Evolutionary conservation across 2,888 invertebrate species (phyloP), one percentile per base, ranked within the genome.

Genomic region (Campoplex capitator): DNA sequence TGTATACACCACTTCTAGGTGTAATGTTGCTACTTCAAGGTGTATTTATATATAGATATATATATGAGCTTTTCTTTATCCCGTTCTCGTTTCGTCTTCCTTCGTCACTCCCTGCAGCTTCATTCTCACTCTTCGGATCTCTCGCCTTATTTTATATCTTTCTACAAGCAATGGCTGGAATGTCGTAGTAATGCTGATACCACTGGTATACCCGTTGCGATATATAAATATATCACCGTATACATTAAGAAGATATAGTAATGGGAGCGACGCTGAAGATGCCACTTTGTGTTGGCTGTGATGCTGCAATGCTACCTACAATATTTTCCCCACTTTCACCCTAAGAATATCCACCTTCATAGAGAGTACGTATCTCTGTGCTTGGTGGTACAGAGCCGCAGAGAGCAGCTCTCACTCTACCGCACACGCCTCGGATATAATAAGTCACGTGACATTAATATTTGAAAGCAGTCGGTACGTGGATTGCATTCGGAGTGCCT

Each of bases 371-470:
- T 58, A 28, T 54, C 35, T 48, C 75, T 70, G 48, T 62, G 42
- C 67, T 81, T 28, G 62, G 58, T 65, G 67, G 70, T 70, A 67
- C 68, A 73, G 67, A 67, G 56, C 65, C 80, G 68, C 80, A 62
- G 81, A 83, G 74, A 74, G 76, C 92, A 74, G 76, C 92, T 92
- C 92, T 92, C 93, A 91, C 93, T 92, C 92, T 92, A 91, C 92
- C 91, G 92, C 92, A 91, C 93, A 92, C 91, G 92, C 92, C 92
- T 93, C 89, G 92, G 93, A 93, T 93, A 93, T 94, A 94, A 94
- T 94, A 94, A 94, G 94, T 94, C 94, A 94, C 93, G 93, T 94
- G 94, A 94, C 94, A 94, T 94, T 94, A 94, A 94, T 94, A 94
- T 94, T 94, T 94, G 94, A 94, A 94, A 93, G 93, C 93, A 94